Evolutionary conservation across 2,888 invertebrate genomes (phyloP), one percentile per base, ranked within the genome.

Genomic region (Clunio marinus): DNA sequence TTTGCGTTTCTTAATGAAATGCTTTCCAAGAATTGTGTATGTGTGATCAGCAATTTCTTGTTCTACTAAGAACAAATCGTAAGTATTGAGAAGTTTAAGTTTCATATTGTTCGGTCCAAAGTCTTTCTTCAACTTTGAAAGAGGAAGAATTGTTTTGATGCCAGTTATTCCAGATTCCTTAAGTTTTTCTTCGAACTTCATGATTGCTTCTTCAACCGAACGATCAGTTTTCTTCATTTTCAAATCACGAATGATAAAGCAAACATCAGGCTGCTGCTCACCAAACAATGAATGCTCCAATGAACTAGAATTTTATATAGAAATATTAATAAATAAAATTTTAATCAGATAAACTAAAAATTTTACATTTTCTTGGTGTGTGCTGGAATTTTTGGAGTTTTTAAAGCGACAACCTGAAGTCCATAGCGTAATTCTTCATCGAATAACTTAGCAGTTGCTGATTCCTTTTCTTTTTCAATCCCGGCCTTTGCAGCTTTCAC

Each of bases 1-100:
- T 17, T 68, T 68, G 22, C 68, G 57, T 20, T 68, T 68, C 10
- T 35, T 28, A 5, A 68, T 68, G 24, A 68, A 68, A 25, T 58
- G 58, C 58, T 68, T 68, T 24, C 68, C 68, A 15, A 68, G 55
- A 37, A 68, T 68, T 10, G 37, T n/a, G 28, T 68, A 68, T 2
- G 46, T 27, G 27, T 68, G 68, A 7, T 68, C 68, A 24, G 58
- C 68, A 17, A 68, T 68, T 15, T 41, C 25, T n/a, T 57, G 22
- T 24, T 68, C 68, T 8, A 68, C 68, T 15, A 68, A 28, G 58
- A 68, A 68, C 0, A 58, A 2, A 7, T 68, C 68, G 22, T 68
- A 68, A 0, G 28, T 58, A 37, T 68, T 35, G 15, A 46, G 37
- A n/a, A 68, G 57, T 28, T 68, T 68, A 1, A 58, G 8, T 20